phyloP scores from a whole-genome alignment of 2,797 vertebrate genomes.

The Rhyacichthys aspro region DNA sequence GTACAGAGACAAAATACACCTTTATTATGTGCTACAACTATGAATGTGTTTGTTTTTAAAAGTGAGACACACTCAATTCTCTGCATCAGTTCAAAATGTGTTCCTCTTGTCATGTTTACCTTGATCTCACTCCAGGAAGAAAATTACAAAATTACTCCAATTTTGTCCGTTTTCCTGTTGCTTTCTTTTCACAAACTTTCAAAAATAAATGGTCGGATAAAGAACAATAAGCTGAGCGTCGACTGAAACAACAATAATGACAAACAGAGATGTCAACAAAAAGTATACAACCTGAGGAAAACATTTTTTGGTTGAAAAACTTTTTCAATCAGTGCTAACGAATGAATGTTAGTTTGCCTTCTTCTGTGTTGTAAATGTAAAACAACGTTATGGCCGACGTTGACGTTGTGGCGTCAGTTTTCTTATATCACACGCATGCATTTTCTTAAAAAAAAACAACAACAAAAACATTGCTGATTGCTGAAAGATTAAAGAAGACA shows the following conservation, averaged over 20 bases:
- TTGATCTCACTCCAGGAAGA: slow-evolving; percentile 5
- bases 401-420: too few relatives aligned
- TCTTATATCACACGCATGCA: too few relatives aligned
- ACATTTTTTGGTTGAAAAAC: too few relatives aligned
- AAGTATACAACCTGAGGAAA: background rate
- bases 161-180: slow-evolving; percentile 6
- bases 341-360: too few relatives aligned
- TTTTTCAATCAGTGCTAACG: too few relatives aligned
- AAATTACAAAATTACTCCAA: slow-evolving; percentile 10
- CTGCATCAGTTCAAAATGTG: background rate
- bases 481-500: too few relatives aligned
- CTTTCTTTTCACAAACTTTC: slow-evolving; percentile 9
- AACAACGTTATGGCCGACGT: too few relatives aligned
- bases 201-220: background rate
- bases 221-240: slow-evolving; percentile 33
- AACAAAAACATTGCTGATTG: too few relatives aligned
- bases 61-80: background rate
- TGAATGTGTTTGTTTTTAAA: slow-evolving; percentile 1
- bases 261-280: background rate
- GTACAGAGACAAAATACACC: background rate
- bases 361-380: too few relatives aligned
- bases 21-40: slow-evolving; percentile 3
- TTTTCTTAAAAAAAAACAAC: too few relatives aligned
- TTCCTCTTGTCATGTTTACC: slow-evolving; percentile 4
- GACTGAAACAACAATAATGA: slow-evolving; percentile 11